phyloP scores from a whole-genome alignment of 2,797 vertebrate genomes.

The Onychomys torridus region DNA sequence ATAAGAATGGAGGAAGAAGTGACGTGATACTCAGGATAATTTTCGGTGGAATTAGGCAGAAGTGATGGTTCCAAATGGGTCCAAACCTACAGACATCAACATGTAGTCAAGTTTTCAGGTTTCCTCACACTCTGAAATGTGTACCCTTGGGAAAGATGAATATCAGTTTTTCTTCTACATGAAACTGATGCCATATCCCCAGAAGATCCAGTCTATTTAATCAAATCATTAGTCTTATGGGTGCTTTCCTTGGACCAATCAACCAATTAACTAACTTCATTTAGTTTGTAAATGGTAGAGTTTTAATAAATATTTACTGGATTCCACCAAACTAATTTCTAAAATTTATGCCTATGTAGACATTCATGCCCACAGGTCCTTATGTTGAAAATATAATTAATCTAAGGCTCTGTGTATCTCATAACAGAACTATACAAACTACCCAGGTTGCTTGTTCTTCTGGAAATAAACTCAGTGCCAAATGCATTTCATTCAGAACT shows the following conservation, averaged over 20 bases:
- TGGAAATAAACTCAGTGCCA: conserved; percentile 9
- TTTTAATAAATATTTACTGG: conserved; percentile 65
- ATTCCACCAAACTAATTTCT: conserved; percentile 34
- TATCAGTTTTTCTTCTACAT: neutral
- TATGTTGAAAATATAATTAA: conserved; percentile 39
- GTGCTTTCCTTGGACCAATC: neutral
- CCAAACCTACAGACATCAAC: neutral
- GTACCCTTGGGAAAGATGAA: neutral
- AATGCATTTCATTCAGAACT: neutral
- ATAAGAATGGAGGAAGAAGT: neutral
- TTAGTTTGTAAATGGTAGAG: conserved; percentile 43
- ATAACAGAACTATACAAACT: conserved; percentile 36
- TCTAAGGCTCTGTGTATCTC: neutral
- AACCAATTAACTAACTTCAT: conserved; percentile 32
- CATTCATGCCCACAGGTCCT: neutral
- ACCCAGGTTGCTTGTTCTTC: neutral
- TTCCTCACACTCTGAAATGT: neutral
- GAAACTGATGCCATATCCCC: neutral
- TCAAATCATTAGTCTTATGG: conserved; percentile 50
- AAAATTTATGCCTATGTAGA: conserved; percentile 27
- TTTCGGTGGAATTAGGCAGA: neutral
- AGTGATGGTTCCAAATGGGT: neutral
- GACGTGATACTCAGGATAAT: neutral
- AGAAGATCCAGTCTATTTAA: neutral
- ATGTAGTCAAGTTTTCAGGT: neutral